A percentile compares a stretch with the other conserved stretches of the same genome.
phyloP scores from a whole-genome alignment of 2,113 vertebrate species.

The Puma concolor region DNA sequence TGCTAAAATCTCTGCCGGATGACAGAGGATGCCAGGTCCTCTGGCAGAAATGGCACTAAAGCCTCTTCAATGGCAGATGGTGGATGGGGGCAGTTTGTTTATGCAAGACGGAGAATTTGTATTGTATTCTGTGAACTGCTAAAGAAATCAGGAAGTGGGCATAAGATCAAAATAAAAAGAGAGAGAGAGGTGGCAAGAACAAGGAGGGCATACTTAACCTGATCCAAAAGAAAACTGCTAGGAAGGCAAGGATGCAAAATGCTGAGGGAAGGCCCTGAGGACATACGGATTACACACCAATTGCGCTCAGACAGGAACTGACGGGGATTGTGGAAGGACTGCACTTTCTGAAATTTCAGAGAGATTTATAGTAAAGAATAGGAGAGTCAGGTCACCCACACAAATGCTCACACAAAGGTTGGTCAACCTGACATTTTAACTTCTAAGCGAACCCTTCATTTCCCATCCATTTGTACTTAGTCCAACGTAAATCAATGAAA shows the following conservation, averaged over 20 bases:
- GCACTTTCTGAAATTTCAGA: not conserved
- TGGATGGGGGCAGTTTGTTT: not conserved
- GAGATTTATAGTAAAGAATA: not conserved
- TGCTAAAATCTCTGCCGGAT: not conserved
- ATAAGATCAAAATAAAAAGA: not conserved
- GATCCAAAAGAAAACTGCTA: not conserved
- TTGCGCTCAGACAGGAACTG: not conserved
- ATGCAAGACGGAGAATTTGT: not conserved
- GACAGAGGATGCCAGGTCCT: not conserved
- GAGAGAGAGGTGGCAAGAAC: not conserved
- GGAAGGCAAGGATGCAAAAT: not conserved
- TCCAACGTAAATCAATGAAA: constrained; percentile 28
- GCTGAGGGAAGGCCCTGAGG: not conserved
- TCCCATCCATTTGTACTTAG: not conserved
- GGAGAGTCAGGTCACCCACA: not conserved
- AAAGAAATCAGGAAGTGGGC: constrained; percentile 30
- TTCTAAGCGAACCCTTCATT: constrained; percentile 40
- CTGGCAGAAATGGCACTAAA: not conserved
- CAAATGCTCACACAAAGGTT: not conserved
- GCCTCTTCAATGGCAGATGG: constrained; percentile 12
- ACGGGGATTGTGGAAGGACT: not conserved
- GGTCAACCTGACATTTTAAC: not conserved
- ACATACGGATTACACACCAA: not conserved
- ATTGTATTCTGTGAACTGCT: constrained; percentile 19
- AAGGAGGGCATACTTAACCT: not conserved